phyloP scores from a whole-genome alignment of 2,888 invertebrate species.

The Allolobophora icterica region DNA sequence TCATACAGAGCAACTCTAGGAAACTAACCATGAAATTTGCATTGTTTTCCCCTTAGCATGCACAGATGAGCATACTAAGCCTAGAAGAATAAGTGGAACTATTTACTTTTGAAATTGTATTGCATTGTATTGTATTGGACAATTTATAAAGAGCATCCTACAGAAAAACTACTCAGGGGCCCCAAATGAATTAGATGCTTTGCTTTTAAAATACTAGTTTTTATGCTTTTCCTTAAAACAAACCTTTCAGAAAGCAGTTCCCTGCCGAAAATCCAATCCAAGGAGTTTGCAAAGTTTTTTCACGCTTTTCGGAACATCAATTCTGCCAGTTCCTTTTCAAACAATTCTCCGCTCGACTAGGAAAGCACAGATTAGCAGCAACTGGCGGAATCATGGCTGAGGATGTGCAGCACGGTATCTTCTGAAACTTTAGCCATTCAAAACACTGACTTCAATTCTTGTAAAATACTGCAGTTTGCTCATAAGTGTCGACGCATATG shows the following conservation, averaged over 20 bases:
- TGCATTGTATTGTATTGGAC: too few species aligned
- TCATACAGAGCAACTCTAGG: too few species aligned
- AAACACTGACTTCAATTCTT: not conserved
- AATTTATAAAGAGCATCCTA: too few species aligned
- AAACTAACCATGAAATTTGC: too few species aligned
- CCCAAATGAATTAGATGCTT: too few species aligned
- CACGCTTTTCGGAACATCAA: not conserved
- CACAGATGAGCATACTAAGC: too few species aligned
- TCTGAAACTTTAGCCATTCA: not conserved
- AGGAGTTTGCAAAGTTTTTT: not conserved
- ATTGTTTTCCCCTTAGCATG: too few species aligned
- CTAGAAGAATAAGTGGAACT: too few species aligned
- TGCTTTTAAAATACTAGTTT: not conserved
- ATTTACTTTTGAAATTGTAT: too few species aligned
- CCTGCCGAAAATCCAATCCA: not conserved
- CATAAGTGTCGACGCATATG: not conserved
- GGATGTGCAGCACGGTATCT: not conserved
- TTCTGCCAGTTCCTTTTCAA: not conserved
- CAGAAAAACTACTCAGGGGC: too few species aligned
- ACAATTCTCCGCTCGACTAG: not conserved
- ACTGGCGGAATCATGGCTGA: not conserved
- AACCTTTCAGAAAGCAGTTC: not conserved
- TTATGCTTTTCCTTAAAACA: not conserved
- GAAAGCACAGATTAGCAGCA: not conserved
- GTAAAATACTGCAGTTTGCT: not conserved